Evolutionary conservation across 2,888 invertebrate genomes (phyloP).

Genomic region (Camptogramma bilineatum): DNA sequence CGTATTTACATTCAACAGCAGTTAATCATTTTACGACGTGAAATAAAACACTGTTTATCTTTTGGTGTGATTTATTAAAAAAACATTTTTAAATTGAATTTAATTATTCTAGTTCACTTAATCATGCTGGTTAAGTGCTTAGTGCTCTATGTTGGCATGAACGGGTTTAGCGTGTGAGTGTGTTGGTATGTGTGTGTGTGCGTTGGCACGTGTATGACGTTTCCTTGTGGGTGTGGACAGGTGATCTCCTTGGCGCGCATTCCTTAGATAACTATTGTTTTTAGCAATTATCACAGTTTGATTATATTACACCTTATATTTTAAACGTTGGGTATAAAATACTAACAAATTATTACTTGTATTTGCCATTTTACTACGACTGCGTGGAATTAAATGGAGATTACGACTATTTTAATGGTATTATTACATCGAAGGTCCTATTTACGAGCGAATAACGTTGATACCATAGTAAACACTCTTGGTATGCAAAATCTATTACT

Average conservation of each 20-base stretch:
- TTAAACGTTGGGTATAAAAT: not conserved
- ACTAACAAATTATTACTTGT: not conserved
- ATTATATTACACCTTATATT: not conserved
- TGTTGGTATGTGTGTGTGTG: slow-evolving; percentile 8
- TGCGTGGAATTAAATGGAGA: not conserved
- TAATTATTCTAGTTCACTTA: slow-evolving; percentile 39
- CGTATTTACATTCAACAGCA: slow-evolving; percentile 60
- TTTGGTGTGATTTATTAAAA: slow-evolving; percentile 52
- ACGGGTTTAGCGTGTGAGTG: slow-evolving; percentile 15
- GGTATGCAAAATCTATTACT: not conserved
- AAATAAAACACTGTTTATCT: slow-evolving; percentile 49
- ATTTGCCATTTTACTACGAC: not conserved
- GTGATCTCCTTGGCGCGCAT: slow-evolving; percentile 48
- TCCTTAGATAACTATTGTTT: slow-evolving; percentile 11
- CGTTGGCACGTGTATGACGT: slow-evolving; percentile 22
- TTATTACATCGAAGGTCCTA: not conserved
- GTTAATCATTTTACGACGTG: slow-evolving; percentile 60
- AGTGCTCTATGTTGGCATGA: slow-evolving; percentile 3
- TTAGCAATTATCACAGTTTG: slow-evolving; percentile 3
- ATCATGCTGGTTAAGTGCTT: slow-evolving; percentile 30
- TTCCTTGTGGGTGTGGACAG: slow-evolving; percentile 64
- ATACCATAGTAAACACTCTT: not conserved
- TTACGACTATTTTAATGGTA: not conserved
- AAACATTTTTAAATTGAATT: slow-evolving; percentile 49
- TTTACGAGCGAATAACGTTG: not conserved